A percentile compares a stretch with the other conserved stretches of the same genome.
phyloP scores from a whole-genome alignment of 2,888 invertebrate genomes.

The Drosophila robusta region DNA sequence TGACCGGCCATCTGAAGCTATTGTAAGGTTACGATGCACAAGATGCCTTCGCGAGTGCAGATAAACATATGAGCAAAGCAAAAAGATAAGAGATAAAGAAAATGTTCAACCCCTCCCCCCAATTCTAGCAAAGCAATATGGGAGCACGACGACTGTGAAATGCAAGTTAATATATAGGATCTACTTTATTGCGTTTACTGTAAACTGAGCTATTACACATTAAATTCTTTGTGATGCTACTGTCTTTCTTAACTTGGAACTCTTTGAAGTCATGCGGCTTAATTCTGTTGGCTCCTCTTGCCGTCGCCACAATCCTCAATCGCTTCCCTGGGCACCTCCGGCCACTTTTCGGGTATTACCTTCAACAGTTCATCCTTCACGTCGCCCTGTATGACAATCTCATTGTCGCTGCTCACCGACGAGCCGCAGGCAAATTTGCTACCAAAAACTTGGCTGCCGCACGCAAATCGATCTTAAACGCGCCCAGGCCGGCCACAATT shows the following conservation, averaged over 20 bases:
- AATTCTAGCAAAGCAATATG: slow-evolving; percentile 46
- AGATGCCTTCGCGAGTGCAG: background rate
- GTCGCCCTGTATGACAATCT: slow-evolving; percentile 49
- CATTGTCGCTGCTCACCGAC: slow-evolving; percentile 38
- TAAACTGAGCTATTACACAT: slow-evolving; percentile 62
- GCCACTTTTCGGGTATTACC: slow-evolving; percentile 51
- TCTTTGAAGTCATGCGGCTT: background rate
- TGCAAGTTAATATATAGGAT: slow-evolving; percentile 52
- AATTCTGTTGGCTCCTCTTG: slow-evolving; percentile 18
- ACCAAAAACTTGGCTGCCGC: slow-evolving; percentile 50
- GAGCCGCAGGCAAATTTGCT: slow-evolving; percentile 48
- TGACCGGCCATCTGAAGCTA: slow-evolving; percentile 95
- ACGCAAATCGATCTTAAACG: slow-evolving; percentile 47
- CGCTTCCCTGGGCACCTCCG: slow-evolving; percentile 11
- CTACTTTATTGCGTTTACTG: slow-evolving; percentile 52
- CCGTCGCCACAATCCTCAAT: slow-evolving; percentile 37
- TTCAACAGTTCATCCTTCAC: slow-evolving; percentile 37
- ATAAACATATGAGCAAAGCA: slow-evolving; percentile 8
- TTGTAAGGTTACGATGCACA: slow-evolving; percentile 86
- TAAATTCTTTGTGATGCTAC: slow-evolving; percentile 52
- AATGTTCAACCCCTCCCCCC: background rate
- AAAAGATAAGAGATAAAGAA: background rate
- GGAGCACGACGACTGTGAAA: slow-evolving; percentile 53
- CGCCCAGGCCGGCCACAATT: slow-evolving; percentile 31
- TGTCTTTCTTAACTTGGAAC: slow-evolving; percentile 33